Percentiles rank a stretch among this genome's conserved stretches.
Evolutionary conservation across 2,797 vertebrate genomes (phyloP).

Genomic region (Premnoplex brunnescens): DNA sequence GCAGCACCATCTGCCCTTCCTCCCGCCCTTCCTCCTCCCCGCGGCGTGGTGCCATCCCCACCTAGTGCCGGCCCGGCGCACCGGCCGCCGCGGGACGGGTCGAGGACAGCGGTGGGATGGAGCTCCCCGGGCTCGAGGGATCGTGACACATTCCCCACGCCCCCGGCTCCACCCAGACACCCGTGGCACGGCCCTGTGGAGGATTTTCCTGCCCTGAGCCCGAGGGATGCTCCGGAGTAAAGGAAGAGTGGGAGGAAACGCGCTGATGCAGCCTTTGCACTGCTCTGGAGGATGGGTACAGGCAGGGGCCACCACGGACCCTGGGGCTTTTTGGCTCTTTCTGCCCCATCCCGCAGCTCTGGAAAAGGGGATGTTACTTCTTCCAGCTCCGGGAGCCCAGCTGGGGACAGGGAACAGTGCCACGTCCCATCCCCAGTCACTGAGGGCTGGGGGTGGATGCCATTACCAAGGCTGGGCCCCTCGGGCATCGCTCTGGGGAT

Average conservation of each 20-base stretch:
- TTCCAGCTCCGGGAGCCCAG: accelerated
- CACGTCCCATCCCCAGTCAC: accelerated
- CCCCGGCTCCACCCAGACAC: background rate
- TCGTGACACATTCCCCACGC: accelerated
- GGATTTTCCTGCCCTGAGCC: background rate
- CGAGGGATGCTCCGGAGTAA: background rate
- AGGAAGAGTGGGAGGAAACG: background rate
- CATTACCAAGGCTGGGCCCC: background rate
- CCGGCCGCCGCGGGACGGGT: background rate
- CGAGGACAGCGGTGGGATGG: background rate
- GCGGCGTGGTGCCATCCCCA: slow-evolving; percentile 31
- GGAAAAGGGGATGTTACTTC: background rate
- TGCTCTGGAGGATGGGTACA: too few relatives aligned
- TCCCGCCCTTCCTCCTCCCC: background rate
- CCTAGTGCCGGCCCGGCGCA: slow-evolving; percentile 45
- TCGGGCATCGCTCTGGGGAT: background rate
- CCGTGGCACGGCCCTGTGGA: background rate
- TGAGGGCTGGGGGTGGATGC: background rate
- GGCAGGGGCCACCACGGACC: accelerated
- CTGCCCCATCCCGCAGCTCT: background rate
- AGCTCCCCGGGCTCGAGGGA: too few relatives aligned
- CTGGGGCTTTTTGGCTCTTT: background rate
- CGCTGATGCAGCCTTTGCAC: accelerated
- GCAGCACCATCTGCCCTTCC: background rate
- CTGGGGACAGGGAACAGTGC: background rate